A percentile compares a stretch with the other conserved stretches of the same genome.
phyloP scores from a whole-genome alignment of 2,797 vertebrate species.

The Poliocrania exsul region DNA sequence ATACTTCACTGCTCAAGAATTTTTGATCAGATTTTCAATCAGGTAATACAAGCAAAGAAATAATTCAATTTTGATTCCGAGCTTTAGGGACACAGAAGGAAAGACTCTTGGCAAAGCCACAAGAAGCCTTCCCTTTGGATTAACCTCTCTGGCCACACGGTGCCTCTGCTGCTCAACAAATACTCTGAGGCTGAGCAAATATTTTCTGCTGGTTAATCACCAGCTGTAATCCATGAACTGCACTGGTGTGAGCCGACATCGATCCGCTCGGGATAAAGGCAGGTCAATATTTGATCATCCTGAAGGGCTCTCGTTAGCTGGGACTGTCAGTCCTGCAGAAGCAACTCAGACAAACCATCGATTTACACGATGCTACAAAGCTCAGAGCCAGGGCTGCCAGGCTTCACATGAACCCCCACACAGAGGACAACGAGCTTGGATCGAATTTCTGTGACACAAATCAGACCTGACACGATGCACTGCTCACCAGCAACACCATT shows the following conservation, averaged over 20 bases:
- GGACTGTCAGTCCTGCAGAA: background rate
- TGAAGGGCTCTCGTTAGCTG: slow-evolving; percentile 27
- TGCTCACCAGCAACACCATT: background rate
- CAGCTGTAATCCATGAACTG: slow-evolving; percentile 37
- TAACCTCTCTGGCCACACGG: slow-evolving; percentile 63
- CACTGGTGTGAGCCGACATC: background rate
- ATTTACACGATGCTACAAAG: background rate
- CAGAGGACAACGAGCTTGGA: background rate
- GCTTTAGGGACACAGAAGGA: background rate
- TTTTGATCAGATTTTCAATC: background rate
- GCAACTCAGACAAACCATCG: slow-evolving; percentile 13
- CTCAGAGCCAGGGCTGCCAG: background rate
- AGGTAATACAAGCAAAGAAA: background rate
- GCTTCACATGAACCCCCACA: rapidly evolving
- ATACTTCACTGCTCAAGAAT: background rate
- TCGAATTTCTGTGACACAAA: background rate
- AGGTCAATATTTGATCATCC: slow-evolving; percentile 22
- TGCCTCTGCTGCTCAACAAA: slow-evolving; percentile 67
- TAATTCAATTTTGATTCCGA: background rate
- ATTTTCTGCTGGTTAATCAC: slow-evolving; percentile 34
- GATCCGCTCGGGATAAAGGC: background rate
- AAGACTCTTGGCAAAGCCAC: background rate
- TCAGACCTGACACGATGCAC: background rate
- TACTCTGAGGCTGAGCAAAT: background rate
- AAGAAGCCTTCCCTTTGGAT: slow-evolving; percentile 26